These are phyloP conservation scores for Papilio dardanus DNA, from an alignment of 1,140 invertebrate species.

Conservation along the genomic window DNA sequence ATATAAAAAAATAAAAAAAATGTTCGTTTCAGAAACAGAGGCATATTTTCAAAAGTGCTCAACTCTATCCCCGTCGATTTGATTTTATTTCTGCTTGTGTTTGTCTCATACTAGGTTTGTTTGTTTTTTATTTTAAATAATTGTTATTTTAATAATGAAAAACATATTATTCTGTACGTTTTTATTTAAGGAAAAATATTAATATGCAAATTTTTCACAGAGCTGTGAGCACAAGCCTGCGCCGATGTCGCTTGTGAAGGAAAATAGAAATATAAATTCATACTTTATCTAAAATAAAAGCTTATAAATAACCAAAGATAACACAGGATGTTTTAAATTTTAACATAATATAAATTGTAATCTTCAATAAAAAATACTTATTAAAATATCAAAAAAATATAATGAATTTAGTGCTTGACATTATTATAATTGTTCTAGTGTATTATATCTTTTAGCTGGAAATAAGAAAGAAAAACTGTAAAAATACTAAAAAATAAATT, in stretches of 20 bases:
- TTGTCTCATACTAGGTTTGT: too few species aligned
- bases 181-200: not conserved
- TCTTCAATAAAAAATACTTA: not conserved
- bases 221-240: not conserved
- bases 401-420: too few species aligned
- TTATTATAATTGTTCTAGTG: too few species aligned
- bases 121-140: not conserved
- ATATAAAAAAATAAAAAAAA: too few species aligned
- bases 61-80: too few species aligned
- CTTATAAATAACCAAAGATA: not conserved
- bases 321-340: not conserved
- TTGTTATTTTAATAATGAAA: not conserved
- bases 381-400: too few species aligned
- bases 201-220: constrained; percentile 5
- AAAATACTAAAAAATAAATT: too few species aligned
- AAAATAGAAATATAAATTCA: not conserved
- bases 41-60: too few species aligned
- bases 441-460: too few species aligned
- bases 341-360: not conserved
- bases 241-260: not conserved
- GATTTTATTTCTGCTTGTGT: too few species aligned
- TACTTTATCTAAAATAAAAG: not conserved
- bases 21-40: too few species aligned
- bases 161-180: not conserved
- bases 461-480: too few species aligned